These are phyloP conservation scores for Hydrolagus colliei DNA, from an alignment of 2,797 vertebrate genomes.

Conservation along the genomic window DNA sequence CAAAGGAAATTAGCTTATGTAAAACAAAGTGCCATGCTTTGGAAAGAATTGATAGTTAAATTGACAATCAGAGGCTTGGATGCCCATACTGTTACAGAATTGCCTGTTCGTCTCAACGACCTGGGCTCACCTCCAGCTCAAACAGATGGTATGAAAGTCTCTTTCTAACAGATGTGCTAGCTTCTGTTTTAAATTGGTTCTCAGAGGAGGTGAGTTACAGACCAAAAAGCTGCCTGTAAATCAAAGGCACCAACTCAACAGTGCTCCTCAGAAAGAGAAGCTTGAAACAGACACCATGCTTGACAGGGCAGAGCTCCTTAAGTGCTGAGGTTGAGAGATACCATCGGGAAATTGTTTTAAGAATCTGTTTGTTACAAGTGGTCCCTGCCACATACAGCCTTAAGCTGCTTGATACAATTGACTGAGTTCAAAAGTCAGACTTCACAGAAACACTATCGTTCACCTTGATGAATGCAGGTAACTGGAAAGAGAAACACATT, in stretches of 20 bases:
- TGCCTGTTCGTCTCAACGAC: background rate
- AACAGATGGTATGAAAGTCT: constrained; percentile 12
- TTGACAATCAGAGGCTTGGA: background rate
- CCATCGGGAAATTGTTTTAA: background rate
- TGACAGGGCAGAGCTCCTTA: background rate
- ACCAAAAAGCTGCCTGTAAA: background rate
- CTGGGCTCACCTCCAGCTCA: background rate
- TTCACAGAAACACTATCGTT: background rate
- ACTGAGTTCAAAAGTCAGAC: background rate
- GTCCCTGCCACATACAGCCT: background rate
- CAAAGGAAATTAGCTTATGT: too few species aligned
- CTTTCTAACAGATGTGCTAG: background rate
- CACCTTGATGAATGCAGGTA: background rate
- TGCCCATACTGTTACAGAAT: background rate
- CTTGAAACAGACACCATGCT: background rate
- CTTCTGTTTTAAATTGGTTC: background rate
- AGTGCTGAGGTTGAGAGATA: too few species aligned
- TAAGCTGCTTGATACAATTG: background rate
- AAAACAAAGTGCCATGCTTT: background rate
- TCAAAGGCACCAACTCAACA: background rate
- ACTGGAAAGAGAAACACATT: background rate
- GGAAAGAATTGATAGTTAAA: background rate
- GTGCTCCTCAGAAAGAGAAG: background rate
- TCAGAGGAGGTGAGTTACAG: background rate
- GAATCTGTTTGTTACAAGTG: background rate